Conservation (phyloP, 2,797 vertebrate species). For the Notamacropus eugenii region DNA sequence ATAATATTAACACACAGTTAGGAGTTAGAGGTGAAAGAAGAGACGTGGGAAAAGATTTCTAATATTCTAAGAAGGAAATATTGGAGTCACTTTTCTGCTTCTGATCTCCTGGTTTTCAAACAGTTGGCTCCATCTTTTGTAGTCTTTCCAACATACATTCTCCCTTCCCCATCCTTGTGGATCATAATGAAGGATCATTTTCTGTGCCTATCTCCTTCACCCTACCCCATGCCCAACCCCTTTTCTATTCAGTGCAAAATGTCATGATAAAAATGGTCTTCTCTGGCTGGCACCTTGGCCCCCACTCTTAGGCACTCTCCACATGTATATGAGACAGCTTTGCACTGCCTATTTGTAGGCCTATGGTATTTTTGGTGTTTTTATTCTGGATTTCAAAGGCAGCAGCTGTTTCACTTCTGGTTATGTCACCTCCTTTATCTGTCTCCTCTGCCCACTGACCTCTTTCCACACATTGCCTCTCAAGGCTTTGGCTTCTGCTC, state of each 20-base stretch:
- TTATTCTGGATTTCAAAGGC: not conserved
- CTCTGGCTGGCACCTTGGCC: not conserved
- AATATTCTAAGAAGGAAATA: slow-evolving; percentile 36
- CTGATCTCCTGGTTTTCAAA: slow-evolving; percentile 14
- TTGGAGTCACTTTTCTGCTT: not conserved
- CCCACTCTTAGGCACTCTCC: not conserved
- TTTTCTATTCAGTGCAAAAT: not conserved
- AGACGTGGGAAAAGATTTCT: not conserved
- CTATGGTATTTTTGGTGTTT: not conserved
- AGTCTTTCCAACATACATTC: not conserved
- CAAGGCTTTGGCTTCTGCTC: not conserved
- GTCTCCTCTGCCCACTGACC: not conserved
- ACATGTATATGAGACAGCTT: not conserved
- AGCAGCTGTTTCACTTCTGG: not conserved
- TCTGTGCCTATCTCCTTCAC: slow-evolving; percentile 27
- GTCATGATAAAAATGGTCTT: not conserved
- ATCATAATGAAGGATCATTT: slow-evolving; percentile 2
- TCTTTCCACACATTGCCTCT: not conserved
- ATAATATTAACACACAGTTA: not conserved
- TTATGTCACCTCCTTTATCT: not conserved
- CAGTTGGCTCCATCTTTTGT: not conserved
- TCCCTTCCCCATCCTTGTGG: not conserved
- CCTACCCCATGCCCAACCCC: not conserved
- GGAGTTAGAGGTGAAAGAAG: not conserved
- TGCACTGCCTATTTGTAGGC: not conserved